Evolutionary conservation across 2,113 vertebrate genomes (phyloP).

Genomic region (Heptranchias perlo): DNA sequence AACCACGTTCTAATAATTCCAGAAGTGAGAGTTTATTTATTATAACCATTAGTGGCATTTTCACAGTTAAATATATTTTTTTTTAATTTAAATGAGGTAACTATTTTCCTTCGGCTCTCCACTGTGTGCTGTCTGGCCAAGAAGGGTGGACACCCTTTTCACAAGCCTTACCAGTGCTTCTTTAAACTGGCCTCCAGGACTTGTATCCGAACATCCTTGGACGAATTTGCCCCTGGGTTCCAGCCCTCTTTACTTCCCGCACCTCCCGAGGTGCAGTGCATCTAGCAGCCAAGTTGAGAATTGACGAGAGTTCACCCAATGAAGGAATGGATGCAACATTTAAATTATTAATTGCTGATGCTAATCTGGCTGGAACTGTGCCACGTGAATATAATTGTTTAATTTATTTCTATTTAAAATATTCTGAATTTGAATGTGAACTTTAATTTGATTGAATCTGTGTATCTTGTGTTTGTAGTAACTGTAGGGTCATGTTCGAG

Average conservation of each 20-base stretch:
- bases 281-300: neutral
- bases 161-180: neutral
- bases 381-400: neutral
- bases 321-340: neutral
- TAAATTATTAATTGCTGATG: neutral
- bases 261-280: too few relatives aligned
- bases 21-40: neutral
- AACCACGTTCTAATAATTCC: neutral
- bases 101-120: neutral
- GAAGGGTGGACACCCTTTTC: neutral
- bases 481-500: neutral
- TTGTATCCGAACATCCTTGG: neutral
- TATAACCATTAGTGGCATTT: neutral
- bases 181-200: neutral
- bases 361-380: neutral
- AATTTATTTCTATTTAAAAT: neutral
- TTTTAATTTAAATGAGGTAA: too few relatives aligned
- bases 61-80: neutral
- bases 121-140: neutral
- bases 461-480: neutral
- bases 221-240: neutral
- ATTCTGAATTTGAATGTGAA: neutral
- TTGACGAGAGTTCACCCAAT: neutral
- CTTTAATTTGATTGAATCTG: neutral
- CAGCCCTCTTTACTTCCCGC: too few relatives aligned